Conservation (phyloP, 92 coral and sea anemone genomes). For the Zoanthus sansibaricus region DNA sequence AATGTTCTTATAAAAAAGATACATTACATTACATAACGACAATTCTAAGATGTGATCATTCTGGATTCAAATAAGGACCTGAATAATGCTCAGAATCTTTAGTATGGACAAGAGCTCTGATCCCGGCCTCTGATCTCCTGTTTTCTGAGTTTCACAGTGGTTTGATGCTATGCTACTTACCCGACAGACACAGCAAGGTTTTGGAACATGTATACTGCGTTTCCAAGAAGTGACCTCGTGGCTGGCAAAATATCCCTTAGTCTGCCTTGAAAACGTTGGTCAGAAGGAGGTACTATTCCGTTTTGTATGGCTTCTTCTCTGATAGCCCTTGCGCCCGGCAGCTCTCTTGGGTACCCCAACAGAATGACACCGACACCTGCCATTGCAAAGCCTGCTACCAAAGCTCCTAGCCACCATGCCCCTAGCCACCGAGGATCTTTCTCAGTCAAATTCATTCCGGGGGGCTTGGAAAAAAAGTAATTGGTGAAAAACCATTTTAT, state of each 20-base stretch:
- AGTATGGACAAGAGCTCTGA: too few relatives aligned
- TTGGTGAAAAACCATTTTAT: too few relatives aligned
- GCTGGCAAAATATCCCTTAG: conserved; percentile 75
- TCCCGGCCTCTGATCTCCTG: too few relatives aligned
- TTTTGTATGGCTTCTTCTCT: conserved; percentile 72
- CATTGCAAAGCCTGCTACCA: conserved; percentile 68
- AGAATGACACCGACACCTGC: conserved; percentile 58
- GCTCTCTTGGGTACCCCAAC: conserved; percentile 76
- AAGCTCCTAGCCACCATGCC: conserved; percentile 87
- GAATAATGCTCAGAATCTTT: too few relatives aligned
- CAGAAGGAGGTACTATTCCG: conserved; percentile 54
- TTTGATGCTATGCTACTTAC: conserved; percentile 13
- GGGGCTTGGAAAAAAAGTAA: conserved; percentile 57
- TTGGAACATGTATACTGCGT: conserved; percentile 75
- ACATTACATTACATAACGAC: too few relatives aligned
- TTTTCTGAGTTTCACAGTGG: too few relatives aligned
- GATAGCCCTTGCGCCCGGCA: conserved; percentile 67
- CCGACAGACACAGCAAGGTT: conserved; percentile 69
- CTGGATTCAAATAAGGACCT: too few relatives aligned
- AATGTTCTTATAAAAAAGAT: too few relatives aligned
- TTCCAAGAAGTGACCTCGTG: conserved; percentile 66
- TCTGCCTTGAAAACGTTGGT: conserved; percentile 37
- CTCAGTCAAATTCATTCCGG: conserved; percentile 53
- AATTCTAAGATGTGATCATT: too few relatives aligned
- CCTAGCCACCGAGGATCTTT: conserved; percentile 81